A percentile compares a stretch with the other conserved stretches of the same genome.
phyloP scores from a whole-genome alignment of 2,797 vertebrate genomes.

The Cyprinella venusta region DNA sequence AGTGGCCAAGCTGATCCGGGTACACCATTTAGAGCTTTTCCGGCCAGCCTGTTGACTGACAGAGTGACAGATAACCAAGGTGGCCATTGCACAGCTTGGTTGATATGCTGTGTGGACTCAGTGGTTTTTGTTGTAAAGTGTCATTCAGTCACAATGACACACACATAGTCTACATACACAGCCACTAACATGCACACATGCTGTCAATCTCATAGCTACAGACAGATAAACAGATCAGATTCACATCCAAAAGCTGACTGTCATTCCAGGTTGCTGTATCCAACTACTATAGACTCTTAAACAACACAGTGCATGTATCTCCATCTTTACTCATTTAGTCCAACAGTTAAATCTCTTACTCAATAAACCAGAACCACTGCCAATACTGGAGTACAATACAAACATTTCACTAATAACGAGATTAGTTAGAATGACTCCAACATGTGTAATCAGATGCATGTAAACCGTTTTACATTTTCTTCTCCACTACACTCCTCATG shows the following conservation, averaged over 20 bases:
- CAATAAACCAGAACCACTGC: neutral
- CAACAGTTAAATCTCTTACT: neutral
- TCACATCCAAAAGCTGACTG: neutral
- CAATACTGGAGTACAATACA: neutral
- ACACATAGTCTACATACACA: conserved; percentile 17
- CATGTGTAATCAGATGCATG: neutral
- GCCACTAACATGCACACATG: conserved; percentile 45
- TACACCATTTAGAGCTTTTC: conserved; percentile 9
- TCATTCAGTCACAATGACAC: conserved; percentile 57
- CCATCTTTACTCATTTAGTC: conserved; percentile 2
- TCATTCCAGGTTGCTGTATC: neutral
- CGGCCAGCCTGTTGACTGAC: conserved; percentile 47
- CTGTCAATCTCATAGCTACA: too few species aligned
- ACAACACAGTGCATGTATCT: neutral
- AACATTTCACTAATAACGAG: conserved; percentile 1
- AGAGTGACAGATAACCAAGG: conserved; percentile 62
- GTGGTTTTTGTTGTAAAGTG: conserved; percentile 63
- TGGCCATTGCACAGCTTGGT: conserved; percentile 55
- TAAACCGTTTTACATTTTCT: conserved; percentile 1
- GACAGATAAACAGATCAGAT: neutral
- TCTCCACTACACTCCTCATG: neutral
- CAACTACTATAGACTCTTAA: neutral
- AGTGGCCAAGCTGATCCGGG: conserved; percentile 7
- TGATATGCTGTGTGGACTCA: conserved; percentile 63
- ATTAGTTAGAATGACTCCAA: neutral